These are phyloP conservation scores for Clostera curtula DNA, from an alignment of 2,888 invertebrate genomes.

Conservation along the genomic window DNA sequence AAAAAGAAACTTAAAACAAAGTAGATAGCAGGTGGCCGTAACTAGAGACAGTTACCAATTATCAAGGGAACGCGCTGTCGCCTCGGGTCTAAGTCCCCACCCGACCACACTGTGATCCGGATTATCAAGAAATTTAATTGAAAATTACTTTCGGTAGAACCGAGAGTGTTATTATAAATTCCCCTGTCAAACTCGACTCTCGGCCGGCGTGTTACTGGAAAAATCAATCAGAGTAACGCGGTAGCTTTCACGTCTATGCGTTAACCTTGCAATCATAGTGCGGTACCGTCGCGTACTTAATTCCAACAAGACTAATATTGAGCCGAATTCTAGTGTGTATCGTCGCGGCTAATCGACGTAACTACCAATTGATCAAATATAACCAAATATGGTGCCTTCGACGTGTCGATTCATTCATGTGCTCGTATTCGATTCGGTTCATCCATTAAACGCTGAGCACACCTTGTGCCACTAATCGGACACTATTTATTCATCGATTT, in stretches of 20 bases:
- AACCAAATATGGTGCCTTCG: conserved; percentile 41
- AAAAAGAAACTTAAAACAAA: conserved; percentile 17
- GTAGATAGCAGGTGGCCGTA: conserved; percentile 41
- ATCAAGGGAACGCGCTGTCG: conserved; percentile 45
- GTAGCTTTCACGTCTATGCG: conserved; percentile 37
- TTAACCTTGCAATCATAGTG: background rate
- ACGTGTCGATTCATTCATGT: conserved; percentile 46
- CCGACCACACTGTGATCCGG: conserved; percentile 47
- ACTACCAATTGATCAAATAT: conserved; percentile 40
- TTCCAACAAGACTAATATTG: conserved; percentile 21
- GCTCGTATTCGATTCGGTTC: conserved; percentile 47
- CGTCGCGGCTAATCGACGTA: conserved; percentile 42
- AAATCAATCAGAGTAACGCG: conserved; percentile 44
- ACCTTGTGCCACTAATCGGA: conserved; percentile 57
- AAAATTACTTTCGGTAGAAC: conserved; percentile 63
- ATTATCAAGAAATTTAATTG: conserved; percentile 69
- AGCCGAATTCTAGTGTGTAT: conserved; percentile 29
- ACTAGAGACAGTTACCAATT: conserved; percentile 61
- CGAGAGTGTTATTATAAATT: conserved; percentile 53
- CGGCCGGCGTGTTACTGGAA: conserved; percentile 29
- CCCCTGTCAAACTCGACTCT: conserved; percentile 46
- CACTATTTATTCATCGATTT: conserved; percentile 67
- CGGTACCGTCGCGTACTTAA: conserved; percentile 9
- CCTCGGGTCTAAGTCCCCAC: conserved; percentile 42
- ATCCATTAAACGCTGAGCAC: conserved; percentile 50